A percentile compares a stretch with the other conserved stretches of the same genome.
Evolutionary conservation across 1,140 invertebrate species (phyloP).

Genomic region (Tachypleus tridentatus): DNA sequence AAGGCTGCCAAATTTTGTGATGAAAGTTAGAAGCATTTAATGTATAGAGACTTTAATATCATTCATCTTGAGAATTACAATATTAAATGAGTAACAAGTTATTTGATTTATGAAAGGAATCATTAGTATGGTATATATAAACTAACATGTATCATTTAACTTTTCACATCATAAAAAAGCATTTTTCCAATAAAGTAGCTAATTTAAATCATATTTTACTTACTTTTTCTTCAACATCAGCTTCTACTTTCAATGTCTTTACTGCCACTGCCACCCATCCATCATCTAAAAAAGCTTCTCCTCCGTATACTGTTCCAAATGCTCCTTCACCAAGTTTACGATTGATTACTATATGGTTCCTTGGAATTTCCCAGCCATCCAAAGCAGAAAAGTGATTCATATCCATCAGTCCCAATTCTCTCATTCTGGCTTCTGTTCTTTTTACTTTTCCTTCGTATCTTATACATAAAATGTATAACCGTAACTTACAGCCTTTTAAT

Average conservation of each 20-base stretch:
- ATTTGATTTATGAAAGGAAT: too few species aligned
- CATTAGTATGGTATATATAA: too few species aligned
- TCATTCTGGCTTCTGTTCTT: conserved; percentile 16
- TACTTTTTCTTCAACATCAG: conserved; percentile 64
- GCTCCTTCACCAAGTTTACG: conserved; percentile 76
- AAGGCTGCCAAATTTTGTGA: too few species aligned
- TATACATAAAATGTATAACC: too few species aligned
- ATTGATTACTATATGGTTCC: conserved; percentile 78
- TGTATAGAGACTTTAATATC: too few species aligned
- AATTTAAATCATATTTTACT: conserved; percentile 1
- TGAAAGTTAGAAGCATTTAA: too few species aligned
- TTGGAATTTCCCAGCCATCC: conserved; percentile 75
- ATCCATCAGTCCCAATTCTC: conserved; percentile 16
- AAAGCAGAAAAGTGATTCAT: conserved; percentile 30
- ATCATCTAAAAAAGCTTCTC: conserved; percentile 54
- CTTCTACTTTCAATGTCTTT: conserved; percentile 74
- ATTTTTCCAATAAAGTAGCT: too few species aligned
- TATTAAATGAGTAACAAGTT: too few species aligned
- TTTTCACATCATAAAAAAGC: too few species aligned
- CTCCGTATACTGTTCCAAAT: conserved; percentile 76
- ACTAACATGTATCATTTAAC: too few species aligned
- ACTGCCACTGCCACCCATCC: conserved; percentile 81
- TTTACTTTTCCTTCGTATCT: conserved; percentile 17
- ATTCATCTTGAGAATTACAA: too few species aligned
- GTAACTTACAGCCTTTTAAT: too few species aligned